These are phyloP conservation scores for Dendrolimus kikuchii DNA, from an alignment of 1,140 invertebrate species.

Conservation along the genomic window DNA sequence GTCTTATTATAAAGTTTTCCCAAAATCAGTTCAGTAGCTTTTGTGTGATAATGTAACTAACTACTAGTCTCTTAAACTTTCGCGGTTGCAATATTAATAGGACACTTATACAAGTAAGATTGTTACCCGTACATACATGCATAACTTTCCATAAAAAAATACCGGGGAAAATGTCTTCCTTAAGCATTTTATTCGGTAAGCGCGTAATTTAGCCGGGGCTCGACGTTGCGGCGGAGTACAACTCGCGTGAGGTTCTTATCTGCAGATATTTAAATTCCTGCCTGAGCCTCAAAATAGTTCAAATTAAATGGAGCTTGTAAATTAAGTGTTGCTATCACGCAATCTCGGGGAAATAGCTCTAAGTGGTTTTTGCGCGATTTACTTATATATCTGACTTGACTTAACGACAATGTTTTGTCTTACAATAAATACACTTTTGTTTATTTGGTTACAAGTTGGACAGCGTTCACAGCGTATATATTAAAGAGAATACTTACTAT, in stretches of 20 bases:
- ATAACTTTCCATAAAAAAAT: neutral
- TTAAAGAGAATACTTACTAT: too few relatives aligned
- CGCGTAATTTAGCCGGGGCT: slow-evolving; percentile 43
- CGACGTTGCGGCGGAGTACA: slow-evolving; percentile 26
- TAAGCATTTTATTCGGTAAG: slow-evolving; percentile 41
- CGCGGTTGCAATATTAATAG: too few relatives aligned
- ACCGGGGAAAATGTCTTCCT: slow-evolving; percentile 19
- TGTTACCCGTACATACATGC: neutral
- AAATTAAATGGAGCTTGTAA: slow-evolving; percentile 70
- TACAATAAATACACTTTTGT: too few relatives aligned
- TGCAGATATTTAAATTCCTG: slow-evolving; percentile 68
- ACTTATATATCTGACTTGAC: slow-evolving; percentile 42
- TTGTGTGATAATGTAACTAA: too few relatives aligned
- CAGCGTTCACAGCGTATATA: too few relatives aligned
- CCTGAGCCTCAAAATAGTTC: slow-evolving; percentile 68
- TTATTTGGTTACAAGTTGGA: too few relatives aligned
- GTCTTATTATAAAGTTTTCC: too few relatives aligned
- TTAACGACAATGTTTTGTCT: slow-evolving; percentile 31
- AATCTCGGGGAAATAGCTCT: slow-evolving; percentile 60
- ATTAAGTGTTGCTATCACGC: slow-evolving; percentile 70
- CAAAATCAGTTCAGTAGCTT: too few relatives aligned
- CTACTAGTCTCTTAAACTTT: too few relatives aligned
- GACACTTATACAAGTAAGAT: neutral
- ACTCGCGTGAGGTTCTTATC: slow-evolving; percentile 66
- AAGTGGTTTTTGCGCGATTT: slow-evolving; percentile 56